A percentile compares a stretch with the other conserved stretches of the same genome.
phyloP scores from a whole-genome alignment of 2,888 invertebrate genomes.

The Hydraecia micacea region DNA sequence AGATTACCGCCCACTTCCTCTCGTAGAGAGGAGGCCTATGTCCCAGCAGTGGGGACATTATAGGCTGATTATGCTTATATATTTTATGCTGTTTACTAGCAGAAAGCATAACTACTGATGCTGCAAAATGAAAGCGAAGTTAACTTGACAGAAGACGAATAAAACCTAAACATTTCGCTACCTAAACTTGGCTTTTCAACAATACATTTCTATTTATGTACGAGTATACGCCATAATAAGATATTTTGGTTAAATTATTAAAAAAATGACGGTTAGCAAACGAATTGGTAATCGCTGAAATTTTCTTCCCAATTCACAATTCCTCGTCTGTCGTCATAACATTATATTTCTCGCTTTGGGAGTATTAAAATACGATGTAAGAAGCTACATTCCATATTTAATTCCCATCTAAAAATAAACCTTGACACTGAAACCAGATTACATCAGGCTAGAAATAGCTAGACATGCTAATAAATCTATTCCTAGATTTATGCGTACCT shows the following conservation, averaged over 20 bases:
- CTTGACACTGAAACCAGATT: conserved; percentile 47
- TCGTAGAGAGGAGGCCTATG: no score
- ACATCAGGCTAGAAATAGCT: conserved; percentile 29
- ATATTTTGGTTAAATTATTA: background rate
- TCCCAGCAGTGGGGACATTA: no score
- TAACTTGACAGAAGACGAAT: background rate
- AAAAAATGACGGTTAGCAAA: background rate
- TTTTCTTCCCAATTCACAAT: background rate
- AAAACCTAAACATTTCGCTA: background rate
- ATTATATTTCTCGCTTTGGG: background rate
- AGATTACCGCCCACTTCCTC: no score
- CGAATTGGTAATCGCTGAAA: background rate
- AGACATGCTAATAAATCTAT: conserved; percentile 43
- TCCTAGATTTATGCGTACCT: conserved; percentile 34
- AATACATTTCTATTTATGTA: background rate
- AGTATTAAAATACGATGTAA: background rate
- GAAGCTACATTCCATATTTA: background rate
- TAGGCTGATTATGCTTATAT: no score
- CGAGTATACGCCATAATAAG: background rate
- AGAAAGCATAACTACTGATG: background rate
- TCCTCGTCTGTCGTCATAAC: background rate
- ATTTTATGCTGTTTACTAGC: no score
- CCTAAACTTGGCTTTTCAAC: background rate
- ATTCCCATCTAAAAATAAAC: conserved; percentile 21
- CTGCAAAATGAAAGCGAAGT: background rate